phyloP scores from a whole-genome alignment of 2,113 vertebrate species.

The Rana temporaria region DNA sequence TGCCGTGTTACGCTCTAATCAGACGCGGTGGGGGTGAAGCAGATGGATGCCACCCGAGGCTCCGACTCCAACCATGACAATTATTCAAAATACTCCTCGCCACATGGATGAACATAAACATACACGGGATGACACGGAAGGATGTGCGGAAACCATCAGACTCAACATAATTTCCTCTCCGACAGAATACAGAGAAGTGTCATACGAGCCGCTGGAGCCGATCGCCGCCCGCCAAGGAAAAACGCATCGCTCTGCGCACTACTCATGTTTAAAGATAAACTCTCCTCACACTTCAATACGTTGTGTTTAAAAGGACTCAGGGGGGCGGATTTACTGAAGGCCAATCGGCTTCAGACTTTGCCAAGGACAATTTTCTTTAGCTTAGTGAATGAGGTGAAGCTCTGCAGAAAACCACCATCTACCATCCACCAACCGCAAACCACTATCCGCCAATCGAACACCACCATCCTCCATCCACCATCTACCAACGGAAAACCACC shows the following conservation, averaged over 20 bases:
- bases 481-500: too few species aligned
- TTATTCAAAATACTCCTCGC: conserved; percentile 26
- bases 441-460: too few species aligned
- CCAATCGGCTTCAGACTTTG: too few species aligned
- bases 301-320: not conserved
- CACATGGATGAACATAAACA: conserved; percentile 30
- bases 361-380: too few species aligned
- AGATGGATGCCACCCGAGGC: conserved; percentile 47
- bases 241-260: not conserved
- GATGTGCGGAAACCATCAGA: not conserved
- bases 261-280: not conserved
- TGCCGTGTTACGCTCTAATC: not conserved
- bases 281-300: not conserved
- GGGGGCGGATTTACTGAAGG: too few species aligned
- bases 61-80: conserved; percentile 15
- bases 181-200: conserved; percentile 24
- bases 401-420: too few species aligned
- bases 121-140: not conserved
- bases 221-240: not conserved
- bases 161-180: conserved; percentile 14
- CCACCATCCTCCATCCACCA: too few species aligned
- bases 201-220: not conserved
- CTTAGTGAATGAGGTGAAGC: too few species aligned
- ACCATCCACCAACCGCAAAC: too few species aligned
- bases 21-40: conserved; percentile 10